Percentiles rank a stretch among this genome's conserved stretches.
Evolutionary conservation across 2,888 invertebrate species (phyloP).

Genomic region (Acronicta aceris): DNA sequence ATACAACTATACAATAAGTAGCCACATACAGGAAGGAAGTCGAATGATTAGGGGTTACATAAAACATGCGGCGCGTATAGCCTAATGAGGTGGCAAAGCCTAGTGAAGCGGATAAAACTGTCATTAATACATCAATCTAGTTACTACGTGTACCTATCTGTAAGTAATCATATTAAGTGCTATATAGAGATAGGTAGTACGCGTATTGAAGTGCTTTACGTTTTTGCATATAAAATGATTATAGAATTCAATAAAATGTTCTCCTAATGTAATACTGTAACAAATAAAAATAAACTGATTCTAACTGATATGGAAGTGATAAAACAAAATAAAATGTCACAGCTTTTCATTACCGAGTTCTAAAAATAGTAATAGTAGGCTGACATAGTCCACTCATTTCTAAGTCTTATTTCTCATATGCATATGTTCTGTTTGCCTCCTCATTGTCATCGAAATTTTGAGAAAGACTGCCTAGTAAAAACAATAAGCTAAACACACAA

Average conservation of each 20-base stretch:
- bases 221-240: neutral
- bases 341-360: neutral
- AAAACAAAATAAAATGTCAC: neutral
- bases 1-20: constrained; percentile 1
- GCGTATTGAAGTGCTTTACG: neutral
- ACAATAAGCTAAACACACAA: constrained; percentile 39
- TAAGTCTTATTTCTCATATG: constrained; percentile 1
- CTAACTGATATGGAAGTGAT: too few relatives aligned
- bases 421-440: neutral
- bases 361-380: constrained; percentile 1
- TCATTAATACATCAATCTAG: constrained; percentile 21
- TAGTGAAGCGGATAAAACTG: constrained; percentile 49
- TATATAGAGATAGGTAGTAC: too few relatives aligned
- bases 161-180: neutral
- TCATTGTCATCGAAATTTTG: constrained; percentile 7
- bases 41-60: constrained; percentile 46
- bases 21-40: constrained; percentile 40
- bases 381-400: neutral
- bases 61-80: constrained; percentile 31
- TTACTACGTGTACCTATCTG: constrained; percentile 1
- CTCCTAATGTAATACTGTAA: neutral
- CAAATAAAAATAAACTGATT: neutral
- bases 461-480: constrained; percentile 11
- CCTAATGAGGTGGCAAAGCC: constrained; percentile 37
- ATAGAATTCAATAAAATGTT: neutral